phyloP scores from a whole-genome alignment of 2,888 invertebrate genomes.

The Meta bourneti region DNA sequence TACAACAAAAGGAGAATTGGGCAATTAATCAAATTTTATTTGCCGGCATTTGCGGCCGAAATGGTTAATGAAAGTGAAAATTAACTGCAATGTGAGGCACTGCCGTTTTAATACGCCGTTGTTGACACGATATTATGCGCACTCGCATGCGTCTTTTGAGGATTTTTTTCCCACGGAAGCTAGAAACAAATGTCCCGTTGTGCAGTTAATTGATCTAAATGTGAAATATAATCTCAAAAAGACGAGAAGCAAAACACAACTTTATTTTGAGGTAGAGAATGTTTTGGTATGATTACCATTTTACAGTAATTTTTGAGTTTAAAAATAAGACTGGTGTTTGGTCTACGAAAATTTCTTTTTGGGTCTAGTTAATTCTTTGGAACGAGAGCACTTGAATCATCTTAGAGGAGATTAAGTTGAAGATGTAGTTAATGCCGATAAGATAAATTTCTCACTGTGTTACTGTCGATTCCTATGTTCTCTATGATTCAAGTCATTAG shows the following conservation, averaged over 20 bases:
- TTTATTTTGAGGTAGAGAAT: not conserved
- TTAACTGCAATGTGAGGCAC: conserved; percentile 8
- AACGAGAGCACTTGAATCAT: too few species aligned
- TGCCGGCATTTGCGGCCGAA: conserved; percentile 11
- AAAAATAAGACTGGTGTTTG: too few species aligned
- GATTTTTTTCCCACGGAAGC: not conserved
- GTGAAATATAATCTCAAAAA: not conserved
- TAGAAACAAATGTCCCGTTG: not conserved
- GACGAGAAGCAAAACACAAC: not conserved
- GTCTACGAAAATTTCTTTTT: too few species aligned
- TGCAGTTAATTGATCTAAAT: not conserved
- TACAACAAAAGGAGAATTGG: conserved; percentile 43
- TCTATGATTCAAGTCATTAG: too few species aligned
- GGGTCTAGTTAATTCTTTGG: too few species aligned
- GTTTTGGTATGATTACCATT: not conserved
- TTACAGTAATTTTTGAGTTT: not conserved
- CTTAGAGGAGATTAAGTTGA: too few species aligned
- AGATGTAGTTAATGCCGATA: too few species aligned
- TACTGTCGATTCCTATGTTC: too few species aligned
- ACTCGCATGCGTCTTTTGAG: not conserved
- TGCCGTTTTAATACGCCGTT: not conserved
- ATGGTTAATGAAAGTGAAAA: conserved; percentile 61
- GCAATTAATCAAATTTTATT: conserved; percentile 71
- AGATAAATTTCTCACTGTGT: too few species aligned
- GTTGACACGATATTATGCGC: not conserved